Evolutionary conservation across 2,797 vertebrate genomes (phyloP).

Genomic region (Gila robusta): DNA sequence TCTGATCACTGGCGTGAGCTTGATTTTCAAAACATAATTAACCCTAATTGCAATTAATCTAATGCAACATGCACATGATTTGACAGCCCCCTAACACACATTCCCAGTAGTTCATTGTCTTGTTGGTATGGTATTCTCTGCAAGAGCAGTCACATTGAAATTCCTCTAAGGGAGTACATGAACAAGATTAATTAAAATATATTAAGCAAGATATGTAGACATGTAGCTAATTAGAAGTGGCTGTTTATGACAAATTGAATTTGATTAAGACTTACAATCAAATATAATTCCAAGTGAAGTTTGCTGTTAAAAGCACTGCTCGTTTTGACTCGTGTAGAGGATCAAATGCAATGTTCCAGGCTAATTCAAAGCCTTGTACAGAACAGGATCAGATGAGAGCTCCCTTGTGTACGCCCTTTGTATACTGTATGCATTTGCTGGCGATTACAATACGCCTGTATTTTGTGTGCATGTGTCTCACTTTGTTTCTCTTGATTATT

Average conservation of each 20-base stretch:
- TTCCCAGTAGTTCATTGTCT: constrained; percentile 41
- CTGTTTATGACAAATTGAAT: constrained; percentile 65
- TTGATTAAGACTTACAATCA: constrained; percentile 57
- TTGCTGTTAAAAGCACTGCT: constrained; percentile 47
- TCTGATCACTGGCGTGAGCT: constrained; percentile 28
- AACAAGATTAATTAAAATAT: constrained; percentile 65
- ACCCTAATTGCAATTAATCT: constrained; percentile 55
- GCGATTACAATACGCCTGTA: neutral
- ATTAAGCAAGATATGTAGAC: constrained; percentile 69
- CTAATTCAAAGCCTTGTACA: constrained; percentile 53
- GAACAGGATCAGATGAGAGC: constrained; percentile 39
- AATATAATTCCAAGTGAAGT: constrained; percentile 52
- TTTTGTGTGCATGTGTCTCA: neutral
- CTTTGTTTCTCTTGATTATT: constrained; percentile 31
- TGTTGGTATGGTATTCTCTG: constrained; percentile 36
- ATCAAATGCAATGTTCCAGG: constrained; percentile 50
- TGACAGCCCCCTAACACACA: constrained; percentile 60
- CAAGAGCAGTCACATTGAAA: constrained; percentile 60
- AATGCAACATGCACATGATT: constrained; percentile 60
- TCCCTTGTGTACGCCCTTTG: constrained; percentile 22
- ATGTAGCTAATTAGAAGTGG: constrained; percentile 65
- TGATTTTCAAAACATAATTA: constrained; percentile 48
- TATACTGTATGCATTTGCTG: constrained; percentile 9
- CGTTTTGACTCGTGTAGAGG: constrained; percentile 54
- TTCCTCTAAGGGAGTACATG: constrained; percentile 53